Percentiles rank a stretch among this genome's conserved stretches.
Evolutionary conservation across 2,797 vertebrate genomes (phyloP).

Genomic region (Premnoplex brunnescens): DNA sequence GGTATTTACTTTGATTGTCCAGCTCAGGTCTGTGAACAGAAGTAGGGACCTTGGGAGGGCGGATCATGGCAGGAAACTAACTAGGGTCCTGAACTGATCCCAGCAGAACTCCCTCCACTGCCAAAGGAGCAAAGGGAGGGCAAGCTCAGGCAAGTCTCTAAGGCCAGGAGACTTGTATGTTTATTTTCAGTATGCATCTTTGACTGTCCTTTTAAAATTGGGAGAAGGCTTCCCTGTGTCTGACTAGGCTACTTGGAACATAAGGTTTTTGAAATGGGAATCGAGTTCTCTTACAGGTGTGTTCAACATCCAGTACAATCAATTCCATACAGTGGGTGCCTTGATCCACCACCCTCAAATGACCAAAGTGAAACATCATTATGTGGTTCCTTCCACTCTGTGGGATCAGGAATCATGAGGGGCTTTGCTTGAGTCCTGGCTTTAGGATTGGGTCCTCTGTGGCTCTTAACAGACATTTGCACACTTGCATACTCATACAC

Average conservation of each 20-base stretch:
- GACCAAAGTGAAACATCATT: background rate
- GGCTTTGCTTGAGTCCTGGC: background rate
- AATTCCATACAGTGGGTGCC: fast-evolving
- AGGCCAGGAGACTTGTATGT: background rate
- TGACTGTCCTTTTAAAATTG: background rate
- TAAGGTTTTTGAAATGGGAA: background rate
- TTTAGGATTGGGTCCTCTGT: background rate
- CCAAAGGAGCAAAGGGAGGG: background rate
- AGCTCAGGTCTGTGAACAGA: background rate
- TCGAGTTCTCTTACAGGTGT: background rate
- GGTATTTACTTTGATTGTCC: background rate
- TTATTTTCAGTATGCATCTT: background rate
- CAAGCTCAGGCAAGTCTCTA: background rate
- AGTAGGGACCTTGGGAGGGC: background rate
- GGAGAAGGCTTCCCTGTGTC: background rate
- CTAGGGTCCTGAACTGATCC: background rate
- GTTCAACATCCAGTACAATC: background rate
- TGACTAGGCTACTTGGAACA: background rate
- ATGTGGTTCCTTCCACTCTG: background rate
- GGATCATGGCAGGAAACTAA: background rate
- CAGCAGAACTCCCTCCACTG: background rate
- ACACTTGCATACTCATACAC: fast-evolving
- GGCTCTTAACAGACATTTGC: fast-evolving
- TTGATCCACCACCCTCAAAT: background rate
- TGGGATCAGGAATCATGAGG: background rate